Evolutionary conservation across 2,888 invertebrate species (phyloP).

Genomic region (Drosophila algonquin): DNA sequence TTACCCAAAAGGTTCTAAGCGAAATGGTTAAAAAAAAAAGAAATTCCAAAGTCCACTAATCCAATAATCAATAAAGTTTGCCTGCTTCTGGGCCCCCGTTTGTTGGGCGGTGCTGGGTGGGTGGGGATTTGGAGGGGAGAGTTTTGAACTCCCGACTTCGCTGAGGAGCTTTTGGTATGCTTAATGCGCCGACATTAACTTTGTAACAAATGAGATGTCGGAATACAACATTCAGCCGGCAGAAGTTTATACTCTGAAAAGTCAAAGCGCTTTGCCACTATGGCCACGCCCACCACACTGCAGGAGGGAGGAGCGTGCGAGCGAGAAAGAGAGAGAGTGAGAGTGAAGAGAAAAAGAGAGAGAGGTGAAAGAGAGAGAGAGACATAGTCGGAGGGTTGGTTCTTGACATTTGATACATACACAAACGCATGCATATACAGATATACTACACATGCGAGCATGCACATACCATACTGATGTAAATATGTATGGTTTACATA

Average conservation of each 20-base stretch:
- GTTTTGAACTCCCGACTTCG: slow-evolving; percentile 58
- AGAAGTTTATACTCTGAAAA: slow-evolving; percentile 71
- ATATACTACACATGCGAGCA: slow-evolving; percentile 25
- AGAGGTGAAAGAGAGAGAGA: slow-evolving; percentile 46
- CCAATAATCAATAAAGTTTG: slow-evolving; percentile 75
- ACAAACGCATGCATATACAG: slow-evolving; percentile 28
- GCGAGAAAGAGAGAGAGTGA: slow-evolving; percentile 68
- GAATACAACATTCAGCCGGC: slow-evolving; percentile 74
- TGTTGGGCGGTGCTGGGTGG: not conserved
- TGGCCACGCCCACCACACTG: slow-evolving; percentile 67
- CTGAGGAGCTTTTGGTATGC: slow-evolving; percentile 78
- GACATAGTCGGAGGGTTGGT: slow-evolving; percentile 70
- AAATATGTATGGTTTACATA: slow-evolving; percentile 12
- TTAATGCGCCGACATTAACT: slow-evolving; percentile 80
- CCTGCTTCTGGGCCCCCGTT: slow-evolving; percentile 25
- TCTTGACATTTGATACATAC: slow-evolving; percentile 80
- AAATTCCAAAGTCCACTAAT: slow-evolving; percentile 52
- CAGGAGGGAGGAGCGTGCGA: slow-evolving; percentile 23
- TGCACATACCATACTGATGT: no score
- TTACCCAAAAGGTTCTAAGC: not conserved
- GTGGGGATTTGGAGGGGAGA: not conserved
- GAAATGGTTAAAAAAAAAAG: slow-evolving; percentile 19
- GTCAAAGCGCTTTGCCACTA: slow-evolving; percentile 75
- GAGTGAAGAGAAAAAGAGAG: slow-evolving; percentile 43
- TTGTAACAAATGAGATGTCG: slow-evolving; percentile 79